Evolutionary conservation across 2,113 vertebrate species (phyloP), one percentile per base, ranked within the genome.

Genomic region (Lutjanus erythropterus): DNA sequence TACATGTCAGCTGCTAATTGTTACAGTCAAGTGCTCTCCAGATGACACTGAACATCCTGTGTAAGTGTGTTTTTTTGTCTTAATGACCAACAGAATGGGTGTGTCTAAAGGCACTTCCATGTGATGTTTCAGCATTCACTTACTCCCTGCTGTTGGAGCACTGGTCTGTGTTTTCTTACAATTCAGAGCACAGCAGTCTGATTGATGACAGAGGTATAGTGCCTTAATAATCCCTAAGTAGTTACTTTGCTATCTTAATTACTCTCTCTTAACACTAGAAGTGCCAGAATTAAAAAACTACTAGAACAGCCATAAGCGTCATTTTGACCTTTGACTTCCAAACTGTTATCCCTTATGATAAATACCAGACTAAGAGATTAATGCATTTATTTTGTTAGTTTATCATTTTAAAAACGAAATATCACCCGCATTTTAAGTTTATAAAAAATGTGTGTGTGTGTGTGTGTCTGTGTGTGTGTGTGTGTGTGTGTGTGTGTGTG

Each of bases 21-120:
- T 89, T 88, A 68, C 50, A 81, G 81, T 87, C 88, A 79, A 88
- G 83, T 85, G 81, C 78, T 79, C 89, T 89, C 71, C 74, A 83
- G 89, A 65, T 84, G 72, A 88, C 80, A 23, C 82, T 75, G 70
- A 79, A 71, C 75, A 56, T 46, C 42, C 37, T n/a, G 46, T 68
- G 64, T 79, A 19, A 52, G 78, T 86, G 71, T 71, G 53, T 62
- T 62, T 79, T 71, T 68, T 3, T 39, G 3, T 67, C 25, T 80
- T 49, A 53, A 39, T 75, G 50, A 79, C 9, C 65, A 71, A 10
- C 15, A 23, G 11, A 16, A n/a, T 41, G 47, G 19, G 33, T 6
- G 41, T 12, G 0, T 10, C 19, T 75, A 14, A 66, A n/a, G 60
- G 23, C n/a, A 33, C 15, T 35, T 27, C 12, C 12, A n/a, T 66